Evolutionary conservation across 2,113 vertebrate species (phyloP), one percentile per base, ranked within the genome.

Genomic region (Coturnix japonica): DNA sequence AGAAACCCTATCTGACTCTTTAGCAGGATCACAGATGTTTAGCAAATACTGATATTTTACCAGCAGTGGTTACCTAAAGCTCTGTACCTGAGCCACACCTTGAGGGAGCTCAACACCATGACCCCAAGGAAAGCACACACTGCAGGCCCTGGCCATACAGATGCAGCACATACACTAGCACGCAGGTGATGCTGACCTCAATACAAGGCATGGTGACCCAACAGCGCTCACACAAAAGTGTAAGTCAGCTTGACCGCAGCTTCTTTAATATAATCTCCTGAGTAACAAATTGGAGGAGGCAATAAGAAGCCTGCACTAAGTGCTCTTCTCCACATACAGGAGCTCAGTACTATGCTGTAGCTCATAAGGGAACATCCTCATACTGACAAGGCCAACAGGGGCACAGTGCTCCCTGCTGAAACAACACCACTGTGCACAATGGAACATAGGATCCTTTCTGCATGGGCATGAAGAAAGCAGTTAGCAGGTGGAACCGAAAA

Each of bases 401-500:
- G 49, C 37, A 18, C 17, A 23, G 13, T 49, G 63, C 37, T 53
- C 31, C 31, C 21, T 39, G 43, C 43, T 65, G 39, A 65, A 75
- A 81, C 47, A 13, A 4, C 30, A 70, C 5, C 0, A 0, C 66
- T 8, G 37, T 2, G 3, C 59, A 22, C 39, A 71, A 74, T 4
- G 0, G 13, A 71, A 74, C 9, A n/a, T 1, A 11, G 3, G 71
- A 88, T 57, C 26, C 64, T 75, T 41, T 35, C 25, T 59, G 12
- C 31, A 57, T 5, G 2, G 5, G 57, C 18, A 63, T 1, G 3
- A 1, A 83, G 23, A 71, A 88, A 67, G 60, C 23, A 90, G 33
- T 11, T 64, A 20, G n/a, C 64, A 41, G 30, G 60, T 6, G 39
- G 85, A 91, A 85, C 41, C 3, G 3, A 73, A 91, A 94, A 72